Conservation (phyloP, 2,113 vertebrate genomes). For the Numida meleagris region DNA sequence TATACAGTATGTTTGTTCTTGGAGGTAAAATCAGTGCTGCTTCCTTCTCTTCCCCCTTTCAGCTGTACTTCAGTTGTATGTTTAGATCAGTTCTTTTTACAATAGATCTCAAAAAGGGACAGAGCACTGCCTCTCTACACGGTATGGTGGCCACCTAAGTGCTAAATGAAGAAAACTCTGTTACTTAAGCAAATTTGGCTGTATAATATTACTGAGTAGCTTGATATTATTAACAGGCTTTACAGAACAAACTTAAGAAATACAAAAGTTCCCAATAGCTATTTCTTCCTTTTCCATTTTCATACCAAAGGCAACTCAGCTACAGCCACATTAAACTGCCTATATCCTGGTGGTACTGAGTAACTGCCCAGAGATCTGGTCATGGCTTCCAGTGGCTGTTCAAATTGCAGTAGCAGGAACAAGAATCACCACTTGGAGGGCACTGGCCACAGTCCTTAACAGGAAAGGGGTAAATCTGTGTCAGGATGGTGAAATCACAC, state of each 20-base stretch:
- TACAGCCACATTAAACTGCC: neutral
- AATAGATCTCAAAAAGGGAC: neutral
- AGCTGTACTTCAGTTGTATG: neutral
- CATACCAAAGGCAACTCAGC: neutral
- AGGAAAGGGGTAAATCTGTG: neutral
- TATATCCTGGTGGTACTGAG: neutral
- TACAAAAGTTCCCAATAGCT: neutral
- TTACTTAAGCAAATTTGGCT: neutral
- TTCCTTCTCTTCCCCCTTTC: neutral
- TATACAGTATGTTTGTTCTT: neutral
- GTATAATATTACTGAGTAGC: constrained; percentile 21
- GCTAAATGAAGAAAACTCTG: neutral
- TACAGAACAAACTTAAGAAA: neutral
- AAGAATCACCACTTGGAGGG: neutral
- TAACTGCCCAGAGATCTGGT: neutral
- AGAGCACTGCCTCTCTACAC: neutral
- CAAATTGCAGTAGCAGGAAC: neutral
- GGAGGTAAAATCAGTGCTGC: neutral
- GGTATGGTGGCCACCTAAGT: neutral
- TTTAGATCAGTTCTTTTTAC: neutral
- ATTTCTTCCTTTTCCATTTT: neutral
- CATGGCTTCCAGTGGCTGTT: neutral
- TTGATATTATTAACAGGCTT: constrained; percentile 16
- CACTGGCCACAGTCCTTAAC: neutral
- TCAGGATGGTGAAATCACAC: neutral